Base-by-base conservation (phyloP, 2,797 vertebrate genomes). In the Florisuga fusca region DNA sequence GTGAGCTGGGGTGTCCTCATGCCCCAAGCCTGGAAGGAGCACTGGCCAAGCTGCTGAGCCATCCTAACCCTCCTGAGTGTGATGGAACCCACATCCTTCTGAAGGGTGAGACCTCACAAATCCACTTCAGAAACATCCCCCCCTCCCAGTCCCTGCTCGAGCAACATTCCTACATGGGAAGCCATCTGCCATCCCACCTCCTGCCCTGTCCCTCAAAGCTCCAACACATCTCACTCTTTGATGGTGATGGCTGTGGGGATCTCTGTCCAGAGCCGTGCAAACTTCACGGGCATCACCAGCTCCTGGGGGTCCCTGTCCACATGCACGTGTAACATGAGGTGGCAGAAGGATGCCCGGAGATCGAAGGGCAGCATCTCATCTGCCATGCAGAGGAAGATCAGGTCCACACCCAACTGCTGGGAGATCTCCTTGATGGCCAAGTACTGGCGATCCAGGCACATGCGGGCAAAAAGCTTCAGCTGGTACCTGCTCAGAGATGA, bases 321-420 rank as follows among this genome's bases (percentile, higher is more conserved):
- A 0, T 99, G 99, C 45, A 99, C 98, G 0, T 99, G 99, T 31
- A 99, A 98, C 99, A 99, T 99, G 90, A 99, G 99, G 92, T 99
- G 99, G 93, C 99, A 99, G 98, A 99, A 99, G 89, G 99, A 99
- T 0, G 99, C 99, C 0, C 99, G 98, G 16, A 99, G 98, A 97
- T 99, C 99, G 33, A 99, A 99, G 80, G 99, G 99, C 93, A 99
- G 97, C 74, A 98, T 98, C 97, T 99, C 99, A 6, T 99, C 99
- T 48, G 99, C 99, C 99, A 99, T 99, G 97, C 99, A 99, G 84
- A 99, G 98, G 96, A 99, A 99, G 97, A 99, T 99, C 71, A 99
- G 98, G 92, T 99, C 99, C 75, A 99, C 98, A 1, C 99, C 98
- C 96, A 99, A 97, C 97, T 99, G 99, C 97, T 99, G 99, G 66